Base-by-base conservation (phyloP, 2,888 invertebrate genomes). In the Dryobota labecula region DNA sequence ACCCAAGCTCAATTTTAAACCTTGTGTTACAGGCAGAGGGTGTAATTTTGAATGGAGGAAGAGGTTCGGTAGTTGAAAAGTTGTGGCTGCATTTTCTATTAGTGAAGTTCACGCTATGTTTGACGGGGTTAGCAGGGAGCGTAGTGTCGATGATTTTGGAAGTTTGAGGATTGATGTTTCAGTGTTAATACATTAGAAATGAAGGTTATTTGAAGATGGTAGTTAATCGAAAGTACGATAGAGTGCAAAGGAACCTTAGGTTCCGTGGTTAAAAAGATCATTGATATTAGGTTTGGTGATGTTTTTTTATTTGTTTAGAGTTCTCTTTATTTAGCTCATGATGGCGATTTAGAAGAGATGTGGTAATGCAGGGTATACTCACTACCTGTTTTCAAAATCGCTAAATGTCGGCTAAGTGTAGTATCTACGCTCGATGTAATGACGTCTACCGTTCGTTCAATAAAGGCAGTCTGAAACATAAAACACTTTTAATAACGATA, bases 21-120 rank as follows among this genome's bases (percentile, higher is more conserved):
- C 53, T 47, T 62, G 6, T 20, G 1, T 8, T 0, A 0, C 7
- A 5, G 2, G 1, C 0, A 0, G n/a, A 77, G 20, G 3, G 65
- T 66, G 4, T 0, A 33, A 61, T n/a, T 20, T 79, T 33, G 24
- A 41, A 47, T n/a, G 38, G 2, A 1, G 13, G 2, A 6, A 18
- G 30, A 0, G 0, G 20, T 15, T 13, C 2, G n/a, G 45, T 47
- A 63, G 66, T 73, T 79, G 73, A 79, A 79, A 79, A 80, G 77
- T 77, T 58, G 65, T 13, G 77, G 62, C 58, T 24, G 56, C 45
- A 47, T 54, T 72, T 77, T 69, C 62, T 73, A 72, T 80, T 77
- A 77, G 53, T 36, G 7, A 64, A 24, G 38, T 60, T 63, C 53
- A 69, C 61, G 64, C 56, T 68, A 24, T 63, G 24, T 53, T 70